phyloP scores from a whole-genome alignment of 2,888 invertebrate species.

The Hetaerina titia region DNA sequence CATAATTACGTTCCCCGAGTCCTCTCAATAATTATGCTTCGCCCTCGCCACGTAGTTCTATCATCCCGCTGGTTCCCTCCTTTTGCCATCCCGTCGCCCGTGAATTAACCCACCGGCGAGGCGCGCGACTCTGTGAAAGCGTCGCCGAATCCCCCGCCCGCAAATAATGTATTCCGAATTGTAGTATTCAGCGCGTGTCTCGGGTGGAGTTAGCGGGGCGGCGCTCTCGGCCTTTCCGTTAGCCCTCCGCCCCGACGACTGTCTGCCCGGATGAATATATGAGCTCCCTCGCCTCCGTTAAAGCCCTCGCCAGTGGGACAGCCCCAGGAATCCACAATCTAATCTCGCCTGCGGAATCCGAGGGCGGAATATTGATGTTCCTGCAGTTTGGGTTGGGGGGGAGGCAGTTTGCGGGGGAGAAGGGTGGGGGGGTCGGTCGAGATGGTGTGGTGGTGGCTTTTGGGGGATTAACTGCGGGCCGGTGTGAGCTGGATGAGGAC shows the following conservation, averaged over 20 bases:
- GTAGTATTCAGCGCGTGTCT: no score
- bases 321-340: slow-evolving; percentile 10
- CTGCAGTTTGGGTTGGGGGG: background rate
- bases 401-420: background rate
- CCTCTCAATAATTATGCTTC: background rate
- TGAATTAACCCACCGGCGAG: background rate
- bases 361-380: background rate
- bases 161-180: no score
- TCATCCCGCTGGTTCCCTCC: background rate
- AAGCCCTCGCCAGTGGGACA: background rate
- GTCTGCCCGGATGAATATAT: slow-evolving; percentile 1
- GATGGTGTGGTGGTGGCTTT: no score
- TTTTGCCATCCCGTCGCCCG: background rate
- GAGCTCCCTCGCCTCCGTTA: slow-evolving; percentile 9
- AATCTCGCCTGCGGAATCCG: slow-evolving; percentile 17
- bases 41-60: background rate
- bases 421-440: no score
- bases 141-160: no score
- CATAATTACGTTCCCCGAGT: no score
- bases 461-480: no score
- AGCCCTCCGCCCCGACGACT: background rate
- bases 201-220: background rate
- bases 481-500: no score
- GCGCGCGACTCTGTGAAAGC: no score
- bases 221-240: background rate